Evolutionary conservation across 2,113 vertebrate species (phyloP).

Genomic region (Myotis lucifugus): DNA sequence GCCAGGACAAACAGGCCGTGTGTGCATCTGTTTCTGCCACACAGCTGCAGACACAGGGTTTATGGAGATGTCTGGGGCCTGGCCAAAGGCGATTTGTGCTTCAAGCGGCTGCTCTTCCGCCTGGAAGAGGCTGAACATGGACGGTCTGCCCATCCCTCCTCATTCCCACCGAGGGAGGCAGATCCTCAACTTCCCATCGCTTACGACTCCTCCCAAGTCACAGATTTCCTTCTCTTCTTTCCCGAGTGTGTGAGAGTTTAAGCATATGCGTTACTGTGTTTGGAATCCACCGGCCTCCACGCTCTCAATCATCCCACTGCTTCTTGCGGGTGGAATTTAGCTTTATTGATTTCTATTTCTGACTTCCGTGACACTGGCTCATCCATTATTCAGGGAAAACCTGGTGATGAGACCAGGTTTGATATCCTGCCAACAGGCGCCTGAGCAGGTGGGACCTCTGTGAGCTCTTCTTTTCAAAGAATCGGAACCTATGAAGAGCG

Average conservation of each 20-base stretch:
- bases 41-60: constrained; percentile 39
- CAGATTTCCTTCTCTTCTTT: not conserved
- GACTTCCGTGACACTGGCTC: constrained; percentile 2
- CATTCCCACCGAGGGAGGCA: not conserved
- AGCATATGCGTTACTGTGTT: not conserved
- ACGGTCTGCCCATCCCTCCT: not conserved
- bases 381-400: constrained; percentile 72
- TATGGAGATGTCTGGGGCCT: not conserved
- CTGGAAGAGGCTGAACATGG: not conserved
- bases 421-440: constrained; percentile 33
- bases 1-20: constrained; percentile 37
- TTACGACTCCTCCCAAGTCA: not conserved
- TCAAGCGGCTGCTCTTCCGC: rapidly evolving
- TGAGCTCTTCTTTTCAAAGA: not conserved
- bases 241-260: not conserved
- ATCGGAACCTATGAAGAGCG: not conserved
- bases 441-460: constrained; percentile 23
- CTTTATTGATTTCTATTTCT: constrained; percentile 70
- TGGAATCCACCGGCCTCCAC: rapidly evolving
- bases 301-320: not conserved
- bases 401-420: constrained; percentile 45
- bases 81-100: not conserved
- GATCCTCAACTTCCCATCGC: not conserved
- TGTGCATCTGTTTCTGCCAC: constrained; percentile 21
- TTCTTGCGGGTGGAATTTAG: constrained; percentile 26